These are phyloP conservation scores for Orchesella cincta DNA, from an alignment of 1,140 invertebrate genomes.

Conservation along the genomic window DNA sequence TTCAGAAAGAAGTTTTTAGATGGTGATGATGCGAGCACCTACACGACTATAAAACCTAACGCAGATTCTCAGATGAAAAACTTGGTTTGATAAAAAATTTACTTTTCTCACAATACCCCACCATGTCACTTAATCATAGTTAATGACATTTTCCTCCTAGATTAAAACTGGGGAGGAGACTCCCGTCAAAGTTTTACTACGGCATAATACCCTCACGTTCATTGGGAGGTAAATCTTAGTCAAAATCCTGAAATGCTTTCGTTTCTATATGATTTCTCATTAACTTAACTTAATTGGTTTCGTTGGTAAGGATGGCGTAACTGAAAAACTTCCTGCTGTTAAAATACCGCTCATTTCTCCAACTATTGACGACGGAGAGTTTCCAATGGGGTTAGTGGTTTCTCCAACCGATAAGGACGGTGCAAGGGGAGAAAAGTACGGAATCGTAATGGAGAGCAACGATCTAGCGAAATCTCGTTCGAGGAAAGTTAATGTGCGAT, in stretches of 20 bases:
- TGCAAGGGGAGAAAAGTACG: constrained; percentile 30
- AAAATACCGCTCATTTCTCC: constrained; percentile 24
- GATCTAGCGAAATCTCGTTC: neutral
- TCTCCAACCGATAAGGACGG: neutral
- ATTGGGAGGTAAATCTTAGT: constrained; percentile 36
- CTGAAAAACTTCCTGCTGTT: constrained; percentile 24
- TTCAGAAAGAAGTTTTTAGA: constrained; percentile 27
- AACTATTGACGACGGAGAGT: constrained; percentile 16
- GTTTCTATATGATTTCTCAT: neutral
- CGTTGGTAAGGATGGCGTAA: constrained; percentile 24
- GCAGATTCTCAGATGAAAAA: neutral
- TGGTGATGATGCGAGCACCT: neutral
- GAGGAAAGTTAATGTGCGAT: constrained; percentile 15
- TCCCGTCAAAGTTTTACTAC: constrained; percentile 35
- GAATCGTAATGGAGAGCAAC: constrained; percentile 40
- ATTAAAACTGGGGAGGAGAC: constrained; percentile 23
- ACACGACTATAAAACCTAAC: neutral
- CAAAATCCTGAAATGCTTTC: neutral
- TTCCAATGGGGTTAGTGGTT: constrained; percentile 41
- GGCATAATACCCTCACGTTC: constrained; percentile 35
- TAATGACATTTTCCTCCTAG: constrained; percentile 1
- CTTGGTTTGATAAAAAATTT: neutral
- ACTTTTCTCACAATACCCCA: no score
- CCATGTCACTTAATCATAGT: neutral
- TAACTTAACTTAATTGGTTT: neutral